Evolutionary conservation across 2,888 invertebrate genomes (phyloP), one percentile per base, ranked within the genome.

Genomic region (Drosophila flavopinicola): DNA sequence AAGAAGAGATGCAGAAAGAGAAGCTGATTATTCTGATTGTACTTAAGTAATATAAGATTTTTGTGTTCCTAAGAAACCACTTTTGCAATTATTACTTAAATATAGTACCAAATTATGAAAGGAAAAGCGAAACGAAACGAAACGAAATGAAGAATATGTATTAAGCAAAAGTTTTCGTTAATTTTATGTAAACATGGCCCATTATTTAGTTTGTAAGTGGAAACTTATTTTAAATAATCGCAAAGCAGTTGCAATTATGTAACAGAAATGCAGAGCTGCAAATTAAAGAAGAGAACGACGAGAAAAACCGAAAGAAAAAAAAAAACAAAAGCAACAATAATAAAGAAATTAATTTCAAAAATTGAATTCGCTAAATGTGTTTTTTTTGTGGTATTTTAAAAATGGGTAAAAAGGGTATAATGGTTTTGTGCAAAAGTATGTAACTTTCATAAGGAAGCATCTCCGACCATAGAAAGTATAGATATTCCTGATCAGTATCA

Each of bases 271-370:
- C 25, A 56, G 27, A 30, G 47, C 66, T 53, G 42, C 20, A 53
- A 51, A 37, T 48, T 33, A 52, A 25, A 32, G 30, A 41, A 53
- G 35, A 6, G 52, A 17, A 57, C 13, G 27, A 13, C 6, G 17
- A 17, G 5, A 11, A 6, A 37, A 25, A 35, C 6, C n/a, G 38
- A 59, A 66, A 61, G 41, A 39, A 25, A 48, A 52, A 58, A 25
- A 9, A 41, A 47, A 47, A 56, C 65, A 39, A 52, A 70, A 71
- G 70, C 73, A 75, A 87, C 69, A 82, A 84, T 72, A 87, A 85
- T 86, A 88, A 87, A 79, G 67, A 84, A 79, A 82, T 72, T 82
- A 71, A 83, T 78, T 80, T 86, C 67, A 66, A 78, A 70, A 73
- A 71, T 63, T 71, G 41, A 74, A 64, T 17, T 13, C 27, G 0